phyloP scores from a whole-genome alignment of 1,140 invertebrate species.

The Aphelenchoides avenae region DNA sequence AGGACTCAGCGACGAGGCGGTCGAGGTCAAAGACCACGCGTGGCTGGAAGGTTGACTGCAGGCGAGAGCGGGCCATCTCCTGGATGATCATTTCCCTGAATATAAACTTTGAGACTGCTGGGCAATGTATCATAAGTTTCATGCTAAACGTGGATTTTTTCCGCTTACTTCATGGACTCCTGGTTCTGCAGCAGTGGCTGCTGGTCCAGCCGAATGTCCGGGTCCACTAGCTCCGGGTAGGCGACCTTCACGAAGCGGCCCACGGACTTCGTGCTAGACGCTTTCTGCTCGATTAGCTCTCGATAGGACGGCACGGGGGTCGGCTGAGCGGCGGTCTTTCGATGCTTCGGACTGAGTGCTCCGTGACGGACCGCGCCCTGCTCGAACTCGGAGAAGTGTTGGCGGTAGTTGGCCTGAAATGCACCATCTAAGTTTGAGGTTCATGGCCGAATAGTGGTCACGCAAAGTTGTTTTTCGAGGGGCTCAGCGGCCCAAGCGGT shows the following conservation, averaged over 20 bases:
- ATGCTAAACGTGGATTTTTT: too few species aligned
- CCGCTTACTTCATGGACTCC: constrained; percentile 30
- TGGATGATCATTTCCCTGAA: constrained; percentile 32
- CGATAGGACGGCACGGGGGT: constrained; percentile 1
- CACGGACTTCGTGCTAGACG: constrained; percentile 60
- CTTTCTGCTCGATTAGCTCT: too few species aligned
- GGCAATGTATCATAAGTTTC: too few species aligned
- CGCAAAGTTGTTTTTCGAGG: too few species aligned
- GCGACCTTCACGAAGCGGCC: constrained; percentile 72
- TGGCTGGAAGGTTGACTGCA: constrained; percentile 13
- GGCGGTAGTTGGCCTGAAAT: constrained; percentile 20
- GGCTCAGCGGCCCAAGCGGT: too few species aligned
- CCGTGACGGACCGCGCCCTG: constrained; percentile 13
- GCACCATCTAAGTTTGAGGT: constrained; percentile 14
- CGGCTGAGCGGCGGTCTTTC: constrained; percentile 7
- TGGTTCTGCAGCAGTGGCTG: constrained; percentile 68
- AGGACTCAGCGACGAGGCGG: constrained; percentile 56
- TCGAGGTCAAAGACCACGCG: constrained; percentile 73
- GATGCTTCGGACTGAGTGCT: constrained; percentile 19
- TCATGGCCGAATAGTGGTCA: too few species aligned
- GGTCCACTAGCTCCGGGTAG: constrained; percentile 70
- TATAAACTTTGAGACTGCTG: constrained; percentile 4
- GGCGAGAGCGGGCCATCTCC: constrained; percentile 15
- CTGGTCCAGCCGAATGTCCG: constrained; percentile 64
- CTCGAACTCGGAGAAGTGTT: constrained; percentile 35